Base-by-base conservation (phyloP, 1,140 invertebrate genomes). In the Psix sp. region DNA sequence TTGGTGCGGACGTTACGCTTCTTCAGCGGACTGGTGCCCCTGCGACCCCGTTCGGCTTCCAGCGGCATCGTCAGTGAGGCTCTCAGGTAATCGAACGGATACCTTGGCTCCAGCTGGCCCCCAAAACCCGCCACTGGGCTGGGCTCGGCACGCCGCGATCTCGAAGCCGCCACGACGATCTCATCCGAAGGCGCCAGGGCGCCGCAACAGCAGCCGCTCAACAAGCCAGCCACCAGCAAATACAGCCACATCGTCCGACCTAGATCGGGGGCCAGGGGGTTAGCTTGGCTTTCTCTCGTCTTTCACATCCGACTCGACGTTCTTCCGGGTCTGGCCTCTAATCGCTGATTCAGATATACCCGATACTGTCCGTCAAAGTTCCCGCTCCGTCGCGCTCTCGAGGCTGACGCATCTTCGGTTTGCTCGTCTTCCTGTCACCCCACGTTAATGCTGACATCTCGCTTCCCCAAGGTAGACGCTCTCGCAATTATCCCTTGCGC, bases 191-290 rank as follows among this genome's bases (percentile, higher is more conserved):
- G 76, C 74, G 82, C 78, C 74, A 78, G 76, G 65, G 81, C 78
- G 57, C 80, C 78, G 18, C 40, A 60, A 59, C 84, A 84, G 81
- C 82, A 85, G 81, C 84, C 82, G 80, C 82, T 83, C 66, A 86
- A 77, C 71, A 86, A 77, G 70, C 83, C 84, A 74, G 80, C 80
- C 76, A 86, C 80, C 77, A 86, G 77, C 74, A 86, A 77, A 80
- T 72, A 80, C 79, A 80, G 81, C 84, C 84, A 84, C 84, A 84
- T 85, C 77, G 81, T 86, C 84, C 80, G 77, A 79, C 65, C 76
- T 82, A 29, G 77, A 48, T 78, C 78, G 42, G 67, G 49, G 62
- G 40, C 70, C 72, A 67, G 74, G 73, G 42, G 42, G 11, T 59
- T 39, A 54, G 29, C 52, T n/a, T 24, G 48, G 17, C 11, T 29